Evolutionary conservation across 1,140 invertebrate species (phyloP).

Genomic region (Pseudomyrmex cubaensis): DNA sequence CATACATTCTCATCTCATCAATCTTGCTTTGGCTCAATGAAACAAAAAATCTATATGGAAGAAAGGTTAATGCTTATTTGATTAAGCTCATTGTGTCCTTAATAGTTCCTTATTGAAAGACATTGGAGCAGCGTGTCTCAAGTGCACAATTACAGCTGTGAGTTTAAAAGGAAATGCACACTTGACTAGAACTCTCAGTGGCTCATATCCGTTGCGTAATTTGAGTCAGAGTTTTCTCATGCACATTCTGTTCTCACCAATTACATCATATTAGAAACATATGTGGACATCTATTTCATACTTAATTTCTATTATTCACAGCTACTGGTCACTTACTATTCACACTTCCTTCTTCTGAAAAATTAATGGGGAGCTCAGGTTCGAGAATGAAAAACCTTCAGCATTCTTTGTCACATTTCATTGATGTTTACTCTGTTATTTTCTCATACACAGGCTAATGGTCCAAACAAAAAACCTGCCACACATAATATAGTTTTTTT

Average conservation of each 20-base stretch:
- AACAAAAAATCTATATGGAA: slow-evolving; percentile 46
- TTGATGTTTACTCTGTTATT: slow-evolving; percentile 70
- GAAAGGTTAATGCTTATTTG: slow-evolving; percentile 68
- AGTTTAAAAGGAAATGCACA: slow-evolving; percentile 68
- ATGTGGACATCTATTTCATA: slow-evolving; percentile 56
- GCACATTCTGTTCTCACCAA: slow-evolving; percentile 23
- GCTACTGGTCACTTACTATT: slow-evolving; percentile 82
- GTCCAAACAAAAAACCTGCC: slow-evolving; percentile 25
- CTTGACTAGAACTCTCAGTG: slow-evolving; percentile 61
- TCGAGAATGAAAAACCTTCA: slow-evolving; percentile 74
- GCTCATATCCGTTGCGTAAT: slow-evolving; percentile 41
- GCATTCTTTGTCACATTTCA: slow-evolving; percentile 73
- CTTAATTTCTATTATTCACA: slow-evolving; percentile 80
- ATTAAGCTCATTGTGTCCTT: slow-evolving; percentile 74
- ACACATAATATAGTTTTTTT: slow-evolving; percentile 17
- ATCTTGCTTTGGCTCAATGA: slow-evolving; percentile 35
- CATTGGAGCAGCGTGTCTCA: slow-evolving; percentile 65
- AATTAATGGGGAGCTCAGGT: slow-evolving; percentile 82
- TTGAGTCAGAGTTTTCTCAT: slow-evolving; percentile 39
- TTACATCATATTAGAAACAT: slow-evolving; percentile 44
- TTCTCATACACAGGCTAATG: slow-evolving; percentile 69
- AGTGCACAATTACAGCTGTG: slow-evolving; percentile 63
- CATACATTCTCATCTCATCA: slow-evolving; percentile 5
- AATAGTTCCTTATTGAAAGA: slow-evolving; percentile 71
- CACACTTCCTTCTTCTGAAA: slow-evolving; percentile 81